phyloP scores from a whole-genome alignment of 2,113 vertebrate genomes.

The Semnornis frantzii region DNA sequence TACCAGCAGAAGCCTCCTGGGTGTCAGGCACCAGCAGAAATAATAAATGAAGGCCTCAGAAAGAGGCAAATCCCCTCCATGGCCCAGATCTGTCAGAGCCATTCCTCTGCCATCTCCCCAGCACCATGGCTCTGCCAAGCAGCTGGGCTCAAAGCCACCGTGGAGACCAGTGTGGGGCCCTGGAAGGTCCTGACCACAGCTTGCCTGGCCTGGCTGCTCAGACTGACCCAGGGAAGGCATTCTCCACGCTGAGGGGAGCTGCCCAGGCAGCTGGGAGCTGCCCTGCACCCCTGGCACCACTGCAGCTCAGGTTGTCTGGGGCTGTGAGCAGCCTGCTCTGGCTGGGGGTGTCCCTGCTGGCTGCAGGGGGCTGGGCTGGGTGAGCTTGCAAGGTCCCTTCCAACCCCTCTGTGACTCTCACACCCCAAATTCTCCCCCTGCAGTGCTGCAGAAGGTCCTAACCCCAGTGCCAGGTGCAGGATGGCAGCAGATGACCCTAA shows the following conservation, averaged over 20 bases:
- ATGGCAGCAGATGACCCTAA: too few species aligned
- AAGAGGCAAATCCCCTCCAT: not conserved
- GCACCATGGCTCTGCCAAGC: not conserved
- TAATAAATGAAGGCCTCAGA: not conserved
- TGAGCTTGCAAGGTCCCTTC: not conserved
- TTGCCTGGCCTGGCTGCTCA: not conserved
- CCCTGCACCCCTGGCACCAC: too few species aligned
- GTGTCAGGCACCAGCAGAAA: not conserved
- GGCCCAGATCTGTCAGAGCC: not conserved
- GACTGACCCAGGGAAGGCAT: too few species aligned
- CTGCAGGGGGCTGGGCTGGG: not conserved
- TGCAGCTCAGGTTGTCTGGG: too few species aligned
- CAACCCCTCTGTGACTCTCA: not conserved
- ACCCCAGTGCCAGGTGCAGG: not conserved
- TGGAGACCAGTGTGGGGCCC: not conserved
- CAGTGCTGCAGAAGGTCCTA: not conserved
- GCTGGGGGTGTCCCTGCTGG: not conserved
- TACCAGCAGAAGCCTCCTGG: not conserved
- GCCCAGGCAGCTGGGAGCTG: too few species aligned
- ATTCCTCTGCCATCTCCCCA: not conserved
- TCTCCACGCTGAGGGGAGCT: too few species aligned
- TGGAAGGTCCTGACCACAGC: too few species aligned
- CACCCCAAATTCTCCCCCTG: not conserved
- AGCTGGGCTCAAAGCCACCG: not conserved
- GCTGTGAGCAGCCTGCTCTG: not conserved